Base-by-base conservation (phyloP, 1,140 invertebrate genomes). In the Mercenaria mercenaria region DNA sequence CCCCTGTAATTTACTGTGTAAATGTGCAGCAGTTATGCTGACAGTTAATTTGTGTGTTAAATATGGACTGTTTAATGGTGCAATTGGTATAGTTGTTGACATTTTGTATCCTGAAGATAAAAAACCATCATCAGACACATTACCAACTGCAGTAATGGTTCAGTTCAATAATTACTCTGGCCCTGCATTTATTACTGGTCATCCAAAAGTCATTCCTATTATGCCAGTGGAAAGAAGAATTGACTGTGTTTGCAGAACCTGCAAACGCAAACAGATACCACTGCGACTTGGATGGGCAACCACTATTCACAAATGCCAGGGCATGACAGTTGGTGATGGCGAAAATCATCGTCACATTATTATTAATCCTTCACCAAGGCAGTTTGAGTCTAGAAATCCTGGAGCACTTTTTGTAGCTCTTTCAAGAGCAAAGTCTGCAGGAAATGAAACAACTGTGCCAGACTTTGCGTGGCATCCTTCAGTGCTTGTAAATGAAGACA, bases 251-350 rank as follows among this genome's bases (percentile, higher is more conserved):
- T n/a, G n/a, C n/a, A n/a, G n/a, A n/a, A n/a, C n/a, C 3, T 92
- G 91, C 41, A 92, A 80, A 77, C 74, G 91, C 72, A 89, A 82
- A 52, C 91, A 92, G 77, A 89, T 91, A 76, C 90, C 90, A 23
- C 56, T 92, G 20, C 20, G 61, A 32, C 90, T 92, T 74, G 90
- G 90, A 13, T n/a, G n/a, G n/a, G n/a, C n/a, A n/a, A n/a, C n/a
- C n/a, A n/a, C n/a, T n/a, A n/a, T n/a, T n/a, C n/a, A n/a, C n/a
- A n/a, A n/a, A n/a, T n/a, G n/a, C n/a, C n/a, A n/a, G n/a, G n/a
- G n/a, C n/a, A n/a, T n/a, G n/a, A n/a, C n/a, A n/a, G n/a, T n/a
- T n/a, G n/a, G n/a, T n/a, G n/a, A n/a, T n/a, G n/a, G n/a, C n/a
- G 85, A 92, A 59, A 1, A 15, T 2, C 64, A 91, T 59, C 15